Conservation (phyloP, 2,113 vertebrate species). For the Rhabdomys dilectus region DNA sequence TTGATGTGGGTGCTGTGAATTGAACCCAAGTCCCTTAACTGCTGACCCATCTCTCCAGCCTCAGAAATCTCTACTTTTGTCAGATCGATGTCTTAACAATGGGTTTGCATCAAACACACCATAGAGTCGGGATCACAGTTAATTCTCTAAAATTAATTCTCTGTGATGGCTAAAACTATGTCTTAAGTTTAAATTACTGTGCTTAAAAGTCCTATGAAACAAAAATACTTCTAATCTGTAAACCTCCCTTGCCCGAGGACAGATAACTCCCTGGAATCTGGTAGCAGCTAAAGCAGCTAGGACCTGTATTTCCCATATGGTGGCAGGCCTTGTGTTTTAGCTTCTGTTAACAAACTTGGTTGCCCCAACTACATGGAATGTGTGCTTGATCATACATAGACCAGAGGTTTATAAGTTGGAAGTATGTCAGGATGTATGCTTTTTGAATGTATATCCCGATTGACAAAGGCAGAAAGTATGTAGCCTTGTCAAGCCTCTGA, state of each 20-base stretch:
- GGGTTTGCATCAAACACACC: background rate
- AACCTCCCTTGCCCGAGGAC: background rate
- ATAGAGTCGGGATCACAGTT: background rate
- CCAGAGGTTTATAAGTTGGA: background rate
- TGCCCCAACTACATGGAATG: background rate
- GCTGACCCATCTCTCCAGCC: background rate
- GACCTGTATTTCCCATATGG: background rate
- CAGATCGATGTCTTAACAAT: background rate
- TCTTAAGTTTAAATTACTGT: background rate
- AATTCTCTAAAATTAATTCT: background rate
- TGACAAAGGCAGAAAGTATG: too few relatives aligned
- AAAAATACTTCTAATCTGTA: background rate
- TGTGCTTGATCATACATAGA: background rate
- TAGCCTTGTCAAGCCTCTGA: background rate
- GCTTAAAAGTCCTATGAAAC: background rate
- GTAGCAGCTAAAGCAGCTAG: background rate
- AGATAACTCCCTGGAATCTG: background rate
- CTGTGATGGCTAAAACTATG: background rate
- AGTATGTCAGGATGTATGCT: background rate
- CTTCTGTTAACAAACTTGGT: background rate
- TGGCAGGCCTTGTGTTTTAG: background rate
- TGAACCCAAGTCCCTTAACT: background rate
- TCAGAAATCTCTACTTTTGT: conserved; percentile 1
- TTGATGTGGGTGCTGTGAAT: background rate
- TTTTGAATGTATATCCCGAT: background rate